Conservation (phyloP, 2,888 invertebrate genomes). For the Pycnomerus fuliginosus region DNA sequence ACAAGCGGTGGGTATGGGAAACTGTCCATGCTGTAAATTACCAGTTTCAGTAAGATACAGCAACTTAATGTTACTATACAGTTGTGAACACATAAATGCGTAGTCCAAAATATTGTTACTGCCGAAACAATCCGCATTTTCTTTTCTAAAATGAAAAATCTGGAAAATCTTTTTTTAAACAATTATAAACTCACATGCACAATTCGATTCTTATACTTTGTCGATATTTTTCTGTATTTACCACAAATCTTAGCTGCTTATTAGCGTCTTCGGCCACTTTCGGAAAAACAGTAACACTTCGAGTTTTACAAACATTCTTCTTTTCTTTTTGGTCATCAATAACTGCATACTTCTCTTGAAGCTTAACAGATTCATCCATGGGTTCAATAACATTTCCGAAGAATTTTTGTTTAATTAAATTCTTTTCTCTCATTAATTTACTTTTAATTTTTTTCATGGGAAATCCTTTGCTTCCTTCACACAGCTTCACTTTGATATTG, state of each 20-base stretch:
- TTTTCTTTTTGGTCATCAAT: background rate
- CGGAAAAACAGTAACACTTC: slow-evolving; percentile 18
- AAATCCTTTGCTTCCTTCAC: too few relatives aligned
- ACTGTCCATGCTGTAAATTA: slow-evolving; percentile 23
- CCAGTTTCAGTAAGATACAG: slow-evolving; percentile 26
- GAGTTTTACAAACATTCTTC: slow-evolving; percentile 22
- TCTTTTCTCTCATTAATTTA: slow-evolving; percentile 3
- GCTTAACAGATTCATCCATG: background rate
- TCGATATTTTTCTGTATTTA: slow-evolving; percentile 22
- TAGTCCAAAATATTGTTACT: slow-evolving; percentile 24
- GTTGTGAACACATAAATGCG: slow-evolving; percentile 28
- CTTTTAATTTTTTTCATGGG: slow-evolving; percentile 1
- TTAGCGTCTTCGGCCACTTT: slow-evolving; percentile 23
- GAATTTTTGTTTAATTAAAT: background rate
- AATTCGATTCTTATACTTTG: slow-evolving; percentile 26
- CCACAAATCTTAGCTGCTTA: slow-evolving; percentile 21
- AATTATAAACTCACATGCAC: slow-evolving; percentile 27
- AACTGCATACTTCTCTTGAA: too few relatives aligned
- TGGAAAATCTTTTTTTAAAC: too few relatives aligned
- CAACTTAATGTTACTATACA: slow-evolving; percentile 26
- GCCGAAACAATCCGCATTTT: slow-evolving; percentile 12
- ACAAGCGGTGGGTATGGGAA: slow-evolving; percentile 30
- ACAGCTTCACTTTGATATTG: too few relatives aligned
- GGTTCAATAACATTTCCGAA: slow-evolving; percentile 7
- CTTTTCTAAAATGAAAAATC: slow-evolving; percentile 7